These are phyloP conservation scores for Cosmia pyralina DNA, from an alignment of 2,888 invertebrate species.

Conservation along the genomic window DNA sequence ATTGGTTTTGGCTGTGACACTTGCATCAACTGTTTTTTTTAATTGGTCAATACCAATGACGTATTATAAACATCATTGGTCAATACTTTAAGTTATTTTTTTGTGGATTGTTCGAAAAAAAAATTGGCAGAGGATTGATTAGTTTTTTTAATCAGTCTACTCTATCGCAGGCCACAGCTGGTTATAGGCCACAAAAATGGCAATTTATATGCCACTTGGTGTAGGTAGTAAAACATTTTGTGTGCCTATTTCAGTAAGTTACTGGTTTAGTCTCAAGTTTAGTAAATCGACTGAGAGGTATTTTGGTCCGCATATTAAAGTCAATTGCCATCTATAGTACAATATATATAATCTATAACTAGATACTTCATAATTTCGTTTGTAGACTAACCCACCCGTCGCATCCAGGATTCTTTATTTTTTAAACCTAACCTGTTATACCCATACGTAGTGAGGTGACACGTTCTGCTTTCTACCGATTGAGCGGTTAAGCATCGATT, in stretches of 20 bases:
- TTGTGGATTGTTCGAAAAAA: no score
- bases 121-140: background rate
- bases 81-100: no score
- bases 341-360: background rate
- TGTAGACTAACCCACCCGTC: background rate
- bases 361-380: background rate
- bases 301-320: background rate
- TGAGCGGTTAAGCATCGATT: constrained; percentile 58
- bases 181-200: background rate
- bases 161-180: background rate
- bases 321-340: background rate
- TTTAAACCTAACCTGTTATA: constrained; percentile 11
- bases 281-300: background rate
- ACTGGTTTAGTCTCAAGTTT: background rate
- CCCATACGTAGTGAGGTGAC: constrained; percentile 24
- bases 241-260: background rate
- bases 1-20: background rate
- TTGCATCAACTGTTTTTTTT: background rate
- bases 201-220: background rate
- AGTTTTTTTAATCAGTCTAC: background rate
- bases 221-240: background rate
- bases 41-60: background rate
- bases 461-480: constrained; percentile 58
- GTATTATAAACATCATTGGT: no score
- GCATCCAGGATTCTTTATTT: constrained; percentile 22